Conservation (phyloP, 2,113 vertebrate species). For the Alethe diademata region DNA sequence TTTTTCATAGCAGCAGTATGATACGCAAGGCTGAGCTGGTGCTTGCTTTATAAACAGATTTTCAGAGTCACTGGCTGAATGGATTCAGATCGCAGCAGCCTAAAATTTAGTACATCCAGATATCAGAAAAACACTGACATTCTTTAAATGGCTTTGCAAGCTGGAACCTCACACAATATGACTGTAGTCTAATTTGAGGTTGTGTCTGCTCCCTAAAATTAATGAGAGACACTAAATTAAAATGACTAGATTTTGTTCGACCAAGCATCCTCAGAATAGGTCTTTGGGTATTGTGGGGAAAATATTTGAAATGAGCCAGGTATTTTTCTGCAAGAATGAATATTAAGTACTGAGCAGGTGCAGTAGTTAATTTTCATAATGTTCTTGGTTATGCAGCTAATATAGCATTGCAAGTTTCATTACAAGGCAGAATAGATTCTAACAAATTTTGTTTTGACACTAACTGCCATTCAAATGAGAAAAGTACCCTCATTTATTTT, state of each 20-base stretch:
- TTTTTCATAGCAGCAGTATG: background rate
- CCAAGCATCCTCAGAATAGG: background rate
- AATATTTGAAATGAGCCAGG: background rate
- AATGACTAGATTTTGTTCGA: background rate
- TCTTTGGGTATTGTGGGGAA: background rate
- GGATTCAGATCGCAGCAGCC: background rate
- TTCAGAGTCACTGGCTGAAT: background rate
- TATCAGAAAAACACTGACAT: background rate
- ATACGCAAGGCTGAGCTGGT: background rate
- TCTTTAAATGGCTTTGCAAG: background rate
- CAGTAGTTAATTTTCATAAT: slow-evolving; percentile 61
- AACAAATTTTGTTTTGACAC: slow-evolving; percentile 64
- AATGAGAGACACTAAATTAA: background rate
- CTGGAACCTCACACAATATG: background rate
- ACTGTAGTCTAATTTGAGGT: background rate
- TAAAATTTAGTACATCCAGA: background rate
- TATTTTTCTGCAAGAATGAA: slow-evolving; percentile 24
- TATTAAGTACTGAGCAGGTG: slow-evolving; percentile 55
- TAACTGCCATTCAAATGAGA: slow-evolving; percentile 57
- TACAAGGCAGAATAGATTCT: slow-evolving; percentile 46
- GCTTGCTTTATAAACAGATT: background rate
- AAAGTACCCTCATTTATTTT: slow-evolving; percentile 35
- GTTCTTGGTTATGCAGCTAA: slow-evolving; percentile 47
- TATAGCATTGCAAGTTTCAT: slow-evolving; percentile 46
- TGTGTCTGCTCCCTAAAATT: background rate